phyloP scores from a whole-genome alignment of 2,113 vertebrate genomes.

The Axis porcinus region DNA sequence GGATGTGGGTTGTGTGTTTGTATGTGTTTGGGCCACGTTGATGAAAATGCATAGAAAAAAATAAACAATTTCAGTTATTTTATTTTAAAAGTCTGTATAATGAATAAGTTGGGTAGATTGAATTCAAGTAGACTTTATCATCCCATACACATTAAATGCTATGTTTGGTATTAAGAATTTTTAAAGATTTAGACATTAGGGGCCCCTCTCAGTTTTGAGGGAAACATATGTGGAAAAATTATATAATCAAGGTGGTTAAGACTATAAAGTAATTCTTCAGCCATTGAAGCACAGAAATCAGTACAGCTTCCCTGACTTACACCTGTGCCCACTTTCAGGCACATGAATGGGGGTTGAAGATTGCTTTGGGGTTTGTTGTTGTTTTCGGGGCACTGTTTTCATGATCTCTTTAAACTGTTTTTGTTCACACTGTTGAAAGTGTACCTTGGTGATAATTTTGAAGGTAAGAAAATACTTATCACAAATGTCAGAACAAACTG shows the following conservation, averaged over 20 bases:
- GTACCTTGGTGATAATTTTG: background rate
- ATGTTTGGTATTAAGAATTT: background rate
- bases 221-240: background rate
- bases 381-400: background rate
- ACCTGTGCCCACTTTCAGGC: accelerated
- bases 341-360: accelerated
- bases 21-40: background rate
- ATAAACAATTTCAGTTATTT: background rate
- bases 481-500: background rate
- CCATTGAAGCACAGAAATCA: background rate
- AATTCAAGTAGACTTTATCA: background rate
- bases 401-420: background rate
- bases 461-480: background rate
- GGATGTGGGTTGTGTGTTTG: background rate
- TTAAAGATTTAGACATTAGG: background rate
- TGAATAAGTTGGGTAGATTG: background rate
- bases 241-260: background rate
- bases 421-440: background rate
- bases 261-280: background rate
- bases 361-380: background rate
- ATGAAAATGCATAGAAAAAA: background rate
- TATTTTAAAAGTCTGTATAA: background rate
- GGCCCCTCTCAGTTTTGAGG: background rate
- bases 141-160: background rate
- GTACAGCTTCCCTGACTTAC: accelerated